Evolutionary conservation across 2,888 invertebrate genomes (phyloP).

Genomic region (Cremastobaeus sp.): DNA sequence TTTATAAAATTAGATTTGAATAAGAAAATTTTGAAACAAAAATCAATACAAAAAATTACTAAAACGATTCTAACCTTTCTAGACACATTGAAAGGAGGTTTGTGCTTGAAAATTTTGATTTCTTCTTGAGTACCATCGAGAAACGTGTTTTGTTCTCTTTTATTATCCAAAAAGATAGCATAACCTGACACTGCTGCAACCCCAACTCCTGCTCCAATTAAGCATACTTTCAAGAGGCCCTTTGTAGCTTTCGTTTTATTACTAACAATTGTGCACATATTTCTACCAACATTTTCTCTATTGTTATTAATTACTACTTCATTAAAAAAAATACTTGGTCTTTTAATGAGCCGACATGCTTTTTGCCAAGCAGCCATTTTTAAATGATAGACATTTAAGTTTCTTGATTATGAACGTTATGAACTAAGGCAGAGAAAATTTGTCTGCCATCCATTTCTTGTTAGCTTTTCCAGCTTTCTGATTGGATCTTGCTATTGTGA

Average conservation of each 20-base stretch:
- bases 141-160: slow-evolving; percentile 77
- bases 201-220: slow-evolving; percentile 82
- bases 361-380: slow-evolving; percentile 69
- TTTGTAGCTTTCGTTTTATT: slow-evolving; percentile 62
- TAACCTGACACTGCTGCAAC: slow-evolving; percentile 79
- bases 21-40: too few species aligned
- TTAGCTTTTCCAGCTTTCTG: too few species aligned
- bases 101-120: slow-evolving; percentile 76
- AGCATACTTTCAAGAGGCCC: slow-evolving; percentile 79
- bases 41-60: too few species aligned
- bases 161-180: slow-evolving; percentile 77
- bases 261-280: slow-evolving; percentile 65
- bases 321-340: slow-evolving; percentile 49
- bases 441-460: too few species aligned
- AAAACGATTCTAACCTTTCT: too few species aligned
- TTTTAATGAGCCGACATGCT: slow-evolving; percentile 63
- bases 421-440: too few species aligned
- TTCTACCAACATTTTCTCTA: slow-evolving; percentile 20
- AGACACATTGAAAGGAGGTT: slow-evolving; percentile 78
- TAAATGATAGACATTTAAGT: too few species aligned
- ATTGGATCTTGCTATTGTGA: too few species aligned
- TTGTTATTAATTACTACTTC: slow-evolving; percentile 37
- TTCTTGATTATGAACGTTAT: too few species aligned
- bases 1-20: too few species aligned
- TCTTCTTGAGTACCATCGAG: slow-evolving; percentile 77